These are phyloP conservation scores for Mythimna loreyi DNA, from an alignment of 2,888 invertebrate genomes.

Conservation along the genomic window DNA sequence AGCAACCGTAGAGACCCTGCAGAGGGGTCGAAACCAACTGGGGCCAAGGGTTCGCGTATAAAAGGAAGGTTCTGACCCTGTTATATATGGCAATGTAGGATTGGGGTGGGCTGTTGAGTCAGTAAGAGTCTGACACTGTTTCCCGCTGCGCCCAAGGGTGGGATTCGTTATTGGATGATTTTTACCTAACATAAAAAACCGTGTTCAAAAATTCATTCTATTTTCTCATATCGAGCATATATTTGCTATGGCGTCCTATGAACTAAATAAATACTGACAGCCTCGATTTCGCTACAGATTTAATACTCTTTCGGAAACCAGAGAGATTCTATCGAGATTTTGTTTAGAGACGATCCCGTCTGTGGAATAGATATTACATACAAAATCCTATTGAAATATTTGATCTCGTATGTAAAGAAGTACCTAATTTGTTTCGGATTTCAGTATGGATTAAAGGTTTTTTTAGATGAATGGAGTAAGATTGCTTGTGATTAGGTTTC, in stretches of 20 bases:
- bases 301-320: background rate
- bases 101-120: no score
- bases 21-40: no score
- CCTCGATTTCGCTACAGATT: background rate
- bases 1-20: no score
- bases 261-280: background rate
- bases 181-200: no score
- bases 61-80: no score
- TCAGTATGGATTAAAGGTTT: background rate
- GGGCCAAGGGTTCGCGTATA: no score
- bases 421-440: background rate
- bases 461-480: background rate
- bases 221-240: background rate
- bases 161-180: no score
- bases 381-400: constrained; percentile 3
- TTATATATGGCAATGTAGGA: no score
- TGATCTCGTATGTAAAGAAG: background rate
- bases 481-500: background rate
- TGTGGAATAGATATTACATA: background rate
- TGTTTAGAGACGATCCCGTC: background rate
- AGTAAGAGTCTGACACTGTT: no score
- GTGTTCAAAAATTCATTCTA: background rate
- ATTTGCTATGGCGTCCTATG: background rate
- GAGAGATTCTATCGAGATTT: background rate
- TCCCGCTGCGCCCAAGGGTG: no score